Evolutionary conservation across 2,888 invertebrate genomes (phyloP).

Genomic region (Chrysomela aeneicollis): DNA sequence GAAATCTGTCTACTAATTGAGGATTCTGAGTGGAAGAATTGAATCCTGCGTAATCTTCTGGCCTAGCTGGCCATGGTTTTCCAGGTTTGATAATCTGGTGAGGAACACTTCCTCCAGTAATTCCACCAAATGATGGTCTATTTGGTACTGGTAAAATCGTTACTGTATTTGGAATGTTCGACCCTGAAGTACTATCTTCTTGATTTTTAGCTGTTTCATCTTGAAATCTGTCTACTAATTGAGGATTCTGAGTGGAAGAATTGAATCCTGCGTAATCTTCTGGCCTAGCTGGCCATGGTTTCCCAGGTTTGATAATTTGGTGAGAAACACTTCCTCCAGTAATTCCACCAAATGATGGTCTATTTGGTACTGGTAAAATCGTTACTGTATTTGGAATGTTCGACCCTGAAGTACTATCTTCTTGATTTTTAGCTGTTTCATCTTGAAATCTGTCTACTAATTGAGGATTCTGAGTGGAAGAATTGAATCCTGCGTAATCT

Average conservation of each 20-base stretch:
- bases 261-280: slow-evolving; percentile 26
- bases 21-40: neutral
- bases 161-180: too few relatives aligned
- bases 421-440: neutral
- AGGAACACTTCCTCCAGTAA: slow-evolving; percentile 2
- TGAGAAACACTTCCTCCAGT: slow-evolving; percentile 9
- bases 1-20: too few relatives aligned
- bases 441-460: slow-evolving; percentile 24
- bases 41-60: slow-evolving; percentile 25
- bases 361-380: neutral
- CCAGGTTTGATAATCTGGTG: slow-evolving; percentile 40
- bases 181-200: neutral
- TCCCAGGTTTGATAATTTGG: slow-evolving; percentile 40
- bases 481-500: slow-evolving; percentile 16
- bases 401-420: neutral
- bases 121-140: slow-evolving; percentile 22
- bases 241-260: neutral
- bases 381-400: neutral
- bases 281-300: slow-evolving; percentile 39
- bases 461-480: neutral
- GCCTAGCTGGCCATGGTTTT: slow-evolving; percentile 39
- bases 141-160: neutral
- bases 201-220: slow-evolving; percentile 9
- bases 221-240: slow-evolving; percentile 19
- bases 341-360: slow-evolving; percentile 18